Conservation (phyloP, 2,113 vertebrate species). For the Willisornis vidua region DNA sequence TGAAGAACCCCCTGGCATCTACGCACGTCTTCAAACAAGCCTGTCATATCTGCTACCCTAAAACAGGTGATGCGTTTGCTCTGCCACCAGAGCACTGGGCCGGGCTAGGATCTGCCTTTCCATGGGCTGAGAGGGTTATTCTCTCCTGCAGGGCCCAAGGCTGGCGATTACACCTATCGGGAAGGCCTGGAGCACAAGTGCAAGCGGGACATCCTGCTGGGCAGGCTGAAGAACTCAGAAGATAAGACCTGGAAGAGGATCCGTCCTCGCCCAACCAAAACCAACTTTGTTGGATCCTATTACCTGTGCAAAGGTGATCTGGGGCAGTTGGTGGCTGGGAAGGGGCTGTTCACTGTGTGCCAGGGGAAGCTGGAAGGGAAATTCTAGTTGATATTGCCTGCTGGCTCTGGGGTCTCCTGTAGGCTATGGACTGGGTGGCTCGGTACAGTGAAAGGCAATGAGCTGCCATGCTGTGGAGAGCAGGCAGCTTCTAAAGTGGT, state of each 20-base stretch:
- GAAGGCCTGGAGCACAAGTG: conserved; percentile 88
- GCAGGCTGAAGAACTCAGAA: conserved; percentile 75
- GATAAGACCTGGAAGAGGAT: conserved; percentile 93
- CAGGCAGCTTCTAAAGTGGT: not conserved
- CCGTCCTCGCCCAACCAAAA: conserved; percentile 82
- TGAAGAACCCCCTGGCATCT: conserved; percentile 87
- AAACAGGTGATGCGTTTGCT: conserved; percentile 83
- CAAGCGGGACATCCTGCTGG: conserved; percentile 84
- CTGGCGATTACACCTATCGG: conserved; percentile 84
- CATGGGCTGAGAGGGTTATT: not conserved
- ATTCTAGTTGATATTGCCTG: not conserved
- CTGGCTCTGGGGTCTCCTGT: not conserved
- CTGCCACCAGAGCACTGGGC: not conserved
- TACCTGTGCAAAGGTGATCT: conserved; percentile 89
- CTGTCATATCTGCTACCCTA: conserved; percentile 88
- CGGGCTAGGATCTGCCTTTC: not conserved
- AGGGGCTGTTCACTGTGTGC: not conserved
- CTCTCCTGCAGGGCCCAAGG: conserved; percentile 77
- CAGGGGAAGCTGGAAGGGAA: not conserved
- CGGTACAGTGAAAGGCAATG: not conserved
- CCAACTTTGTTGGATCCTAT: conserved; percentile 86
- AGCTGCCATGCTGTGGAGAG: not conserved
- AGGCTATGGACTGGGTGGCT: not conserved
- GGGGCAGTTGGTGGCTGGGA: not conserved
- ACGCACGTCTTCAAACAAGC: conserved; percentile 92